Evolutionary conservation across 2,797 vertebrate species (phyloP).

Genomic region (Danio aesculapii): DNA sequence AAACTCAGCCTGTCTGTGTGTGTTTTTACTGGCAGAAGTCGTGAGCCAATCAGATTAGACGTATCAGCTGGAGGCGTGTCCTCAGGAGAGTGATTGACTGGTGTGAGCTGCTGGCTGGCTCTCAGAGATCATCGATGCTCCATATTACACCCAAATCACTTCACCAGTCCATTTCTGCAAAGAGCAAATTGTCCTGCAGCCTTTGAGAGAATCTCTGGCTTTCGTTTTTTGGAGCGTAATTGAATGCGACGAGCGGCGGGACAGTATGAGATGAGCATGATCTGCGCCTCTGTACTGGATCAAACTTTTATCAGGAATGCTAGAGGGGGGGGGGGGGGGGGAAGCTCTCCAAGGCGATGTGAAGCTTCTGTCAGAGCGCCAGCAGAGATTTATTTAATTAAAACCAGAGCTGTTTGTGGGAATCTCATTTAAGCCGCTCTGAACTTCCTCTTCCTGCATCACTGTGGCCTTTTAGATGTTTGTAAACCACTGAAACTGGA

Average conservation of each 20-base stretch:
- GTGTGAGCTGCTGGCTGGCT: too few relatives aligned
- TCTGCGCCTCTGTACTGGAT: conserved; percentile 37
- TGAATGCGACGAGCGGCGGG: neutral
- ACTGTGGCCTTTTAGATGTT: conserved; percentile 10
- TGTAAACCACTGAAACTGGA: conserved; percentile 17
- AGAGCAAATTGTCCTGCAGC: conserved; percentile 27
- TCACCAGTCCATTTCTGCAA: neutral
- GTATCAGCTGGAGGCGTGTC: too few relatives aligned
- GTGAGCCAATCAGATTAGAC: too few relatives aligned
- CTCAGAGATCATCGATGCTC: neutral
- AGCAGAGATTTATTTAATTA: conserved; percentile 54
- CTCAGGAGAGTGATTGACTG: too few relatives aligned
- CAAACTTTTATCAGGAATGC: conserved; percentile 30
- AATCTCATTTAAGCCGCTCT: conserved; percentile 36
- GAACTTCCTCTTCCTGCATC: conserved; percentile 43
- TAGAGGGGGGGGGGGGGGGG: conserved; percentile 9
- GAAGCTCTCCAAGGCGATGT: conserved; percentile 31
- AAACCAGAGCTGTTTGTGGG: conserved; percentile 44
- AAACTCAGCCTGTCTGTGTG: too few relatives aligned
- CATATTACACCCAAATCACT: conserved; percentile 10
- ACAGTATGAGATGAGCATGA: neutral
- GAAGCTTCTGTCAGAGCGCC: conserved; percentile 42
- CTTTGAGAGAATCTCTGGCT: conserved; percentile 31
- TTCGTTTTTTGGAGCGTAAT: conserved; percentile 15
- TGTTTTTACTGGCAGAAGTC: too few relatives aligned